Conservation (phyloP, 2,888 invertebrate genomes). For the Amblyteles armatorius region DNA sequence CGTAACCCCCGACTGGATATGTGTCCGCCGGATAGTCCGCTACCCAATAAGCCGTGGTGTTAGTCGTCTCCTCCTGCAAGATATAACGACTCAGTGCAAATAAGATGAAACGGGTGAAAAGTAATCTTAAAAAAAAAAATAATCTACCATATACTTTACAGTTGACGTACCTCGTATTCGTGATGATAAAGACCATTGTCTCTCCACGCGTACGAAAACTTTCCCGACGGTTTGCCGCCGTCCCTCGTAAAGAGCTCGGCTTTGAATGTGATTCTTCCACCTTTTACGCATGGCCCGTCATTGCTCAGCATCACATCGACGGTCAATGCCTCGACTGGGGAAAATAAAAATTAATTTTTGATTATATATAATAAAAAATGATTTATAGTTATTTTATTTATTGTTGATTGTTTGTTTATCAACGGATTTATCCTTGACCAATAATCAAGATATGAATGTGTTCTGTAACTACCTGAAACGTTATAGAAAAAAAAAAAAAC, state of each 20-base stretch:
- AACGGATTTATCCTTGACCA: no score
- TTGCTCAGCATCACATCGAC: slow-evolving; percentile 86
- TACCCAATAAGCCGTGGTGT: slow-evolving; percentile 88
- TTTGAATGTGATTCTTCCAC: slow-evolving; percentile 89
- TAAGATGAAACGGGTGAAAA: neutral
- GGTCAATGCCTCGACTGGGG: slow-evolving; percentile 58
- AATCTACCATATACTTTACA: slow-evolving; percentile 14
- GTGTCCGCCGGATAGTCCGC: slow-evolving; percentile 86
- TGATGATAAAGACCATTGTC: slow-evolving; percentile 87
- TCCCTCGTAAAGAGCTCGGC: slow-evolving; percentile 86
- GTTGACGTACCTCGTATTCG: slow-evolving; percentile 84
- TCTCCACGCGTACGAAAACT: slow-evolving; percentile 87
- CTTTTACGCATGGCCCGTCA: slow-evolving; percentile 90
- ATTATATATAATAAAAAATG: no score
- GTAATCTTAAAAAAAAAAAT: neutral
- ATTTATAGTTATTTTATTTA: no score
- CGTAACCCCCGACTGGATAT: slow-evolving; percentile 87
- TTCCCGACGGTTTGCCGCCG: slow-evolving; percentile 83
- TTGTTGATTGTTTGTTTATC: no score
- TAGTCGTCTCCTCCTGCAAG: slow-evolving; percentile 80
- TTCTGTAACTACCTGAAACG: neutral
- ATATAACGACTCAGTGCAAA: neutral
- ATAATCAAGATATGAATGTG: no score
- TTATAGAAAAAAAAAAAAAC: neutral
- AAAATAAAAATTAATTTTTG: neutral